phyloP scores from a whole-genome alignment of 37 sponge, comb jelly and placozoan species.

The Mnemiopsis leidyi region DNA sequence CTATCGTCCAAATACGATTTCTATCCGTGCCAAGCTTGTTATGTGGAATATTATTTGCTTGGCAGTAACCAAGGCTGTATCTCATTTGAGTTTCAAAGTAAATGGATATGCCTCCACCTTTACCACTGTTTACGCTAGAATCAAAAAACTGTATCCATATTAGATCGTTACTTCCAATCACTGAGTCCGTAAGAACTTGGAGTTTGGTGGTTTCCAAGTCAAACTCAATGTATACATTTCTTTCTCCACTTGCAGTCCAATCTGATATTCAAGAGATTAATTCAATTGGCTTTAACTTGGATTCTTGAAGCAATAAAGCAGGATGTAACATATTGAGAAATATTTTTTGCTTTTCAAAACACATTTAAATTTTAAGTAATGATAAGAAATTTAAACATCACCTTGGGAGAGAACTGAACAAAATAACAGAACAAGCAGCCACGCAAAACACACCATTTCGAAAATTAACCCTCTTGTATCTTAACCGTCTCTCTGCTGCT shows the following conservation, averaged over 20 bases:
- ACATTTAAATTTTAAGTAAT: too few relatives aligned
- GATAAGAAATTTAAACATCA: too few relatives aligned
- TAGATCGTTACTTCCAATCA: neutral
- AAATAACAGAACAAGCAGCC: too few relatives aligned
- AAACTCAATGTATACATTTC: neutral
- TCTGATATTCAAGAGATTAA: too few relatives aligned
- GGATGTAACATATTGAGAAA: too few relatives aligned
- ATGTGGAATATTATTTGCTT: neutral
- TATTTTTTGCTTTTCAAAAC: too few relatives aligned
- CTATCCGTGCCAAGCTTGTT: neutral
- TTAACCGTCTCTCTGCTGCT: too few relatives aligned
- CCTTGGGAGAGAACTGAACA: too few relatives aligned
- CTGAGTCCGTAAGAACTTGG: neutral
- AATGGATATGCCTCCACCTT: neutral
- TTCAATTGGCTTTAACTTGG: too few relatives aligned
- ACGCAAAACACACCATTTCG: too few relatives aligned
- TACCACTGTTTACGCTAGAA: neutral
- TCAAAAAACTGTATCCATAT: neutral
- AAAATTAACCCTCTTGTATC: too few relatives aligned
- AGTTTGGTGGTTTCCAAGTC: neutral
- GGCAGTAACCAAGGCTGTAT: neutral
- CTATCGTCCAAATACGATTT: neutral
- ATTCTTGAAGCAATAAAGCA: too few relatives aligned
- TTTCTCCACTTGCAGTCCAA: neutral
- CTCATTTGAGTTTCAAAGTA: neutral